A percentile compares a stretch with the other conserved stretches of the same genome.
Conservation (phyloP, 92 coral and sea anemone genomes). For the Diadumene lineata region DNA sequence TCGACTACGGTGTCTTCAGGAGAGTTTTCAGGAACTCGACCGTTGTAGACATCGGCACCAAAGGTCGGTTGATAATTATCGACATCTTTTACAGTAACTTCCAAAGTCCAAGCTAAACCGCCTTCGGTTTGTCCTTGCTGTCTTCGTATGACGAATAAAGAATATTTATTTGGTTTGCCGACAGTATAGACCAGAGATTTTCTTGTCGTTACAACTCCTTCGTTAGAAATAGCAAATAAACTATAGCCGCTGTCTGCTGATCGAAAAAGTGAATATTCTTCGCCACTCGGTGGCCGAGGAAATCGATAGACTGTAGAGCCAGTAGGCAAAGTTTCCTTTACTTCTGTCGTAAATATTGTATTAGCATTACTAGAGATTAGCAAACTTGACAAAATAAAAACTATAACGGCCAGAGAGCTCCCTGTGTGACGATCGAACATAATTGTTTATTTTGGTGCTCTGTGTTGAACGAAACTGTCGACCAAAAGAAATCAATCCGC, state of each 20-base stretch:
- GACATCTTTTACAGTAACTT: constrained; percentile 63
- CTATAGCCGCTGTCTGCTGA: constrained; percentile 46
- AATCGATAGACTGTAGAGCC: constrained; percentile 57
- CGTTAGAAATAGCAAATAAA: constrained; percentile 60
- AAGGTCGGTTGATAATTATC: constrained; percentile 74
- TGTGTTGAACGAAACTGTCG: constrained; percentile 37
- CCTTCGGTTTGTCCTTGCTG: constrained; percentile 60
- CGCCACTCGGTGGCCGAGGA: constrained; percentile 53
- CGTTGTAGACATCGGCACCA: constrained; percentile 59
- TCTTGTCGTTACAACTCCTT: constrained; percentile 67
- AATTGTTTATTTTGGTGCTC: constrained; percentile 33
- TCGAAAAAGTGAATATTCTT: constrained; percentile 59
- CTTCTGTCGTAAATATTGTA: constrained; percentile 12
- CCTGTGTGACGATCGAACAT: constrained; percentile 18
- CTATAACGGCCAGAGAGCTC: constrained; percentile 1
- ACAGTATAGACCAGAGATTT: constrained; percentile 53
- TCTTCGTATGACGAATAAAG: constrained; percentile 58
- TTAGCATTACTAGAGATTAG: constrained; percentile 4
- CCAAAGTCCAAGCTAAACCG: constrained; percentile 57
- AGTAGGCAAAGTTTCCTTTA: constrained; percentile 38
- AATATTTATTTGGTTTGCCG: constrained; percentile 55
- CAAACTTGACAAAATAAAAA: constrained; percentile 13
- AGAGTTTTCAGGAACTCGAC: constrained; percentile 57
- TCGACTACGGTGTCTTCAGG: constrained; percentile 44
- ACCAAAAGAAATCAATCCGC: constrained; percentile 20